phyloP scores from a whole-genome alignment of 2,888 invertebrate genomes.

The Xylota sylvarum region DNA sequence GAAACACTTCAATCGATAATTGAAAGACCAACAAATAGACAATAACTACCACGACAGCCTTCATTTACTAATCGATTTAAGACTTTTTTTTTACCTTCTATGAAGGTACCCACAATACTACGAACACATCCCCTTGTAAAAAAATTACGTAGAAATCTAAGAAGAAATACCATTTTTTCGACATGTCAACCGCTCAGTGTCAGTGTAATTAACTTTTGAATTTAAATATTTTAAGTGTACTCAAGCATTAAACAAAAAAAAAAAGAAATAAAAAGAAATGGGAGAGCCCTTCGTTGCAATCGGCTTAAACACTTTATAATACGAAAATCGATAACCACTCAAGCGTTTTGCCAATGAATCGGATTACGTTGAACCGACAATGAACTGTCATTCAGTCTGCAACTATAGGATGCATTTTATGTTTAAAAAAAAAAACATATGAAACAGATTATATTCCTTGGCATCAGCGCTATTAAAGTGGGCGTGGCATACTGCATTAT shows the following conservation, averaged over 20 bases:
- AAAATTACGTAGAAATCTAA: background rate
- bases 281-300: background rate
- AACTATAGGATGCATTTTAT: background rate
- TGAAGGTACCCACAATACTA: background rate
- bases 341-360: conserved; percentile 46
- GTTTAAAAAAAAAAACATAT: too few relatives aligned
- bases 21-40: background rate
- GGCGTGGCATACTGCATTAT: too few relatives aligned
- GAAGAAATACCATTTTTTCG: background rate
- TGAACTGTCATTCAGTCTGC: conserved; percentile 9
- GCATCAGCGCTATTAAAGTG: too few relatives aligned
- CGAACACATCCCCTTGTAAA: background rate
- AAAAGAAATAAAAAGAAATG: too few relatives aligned
- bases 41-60: background rate
- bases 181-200: conserved; percentile 3
- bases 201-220: conserved; percentile 3
- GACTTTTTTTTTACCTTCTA: background rate
- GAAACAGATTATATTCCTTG: too few relatives aligned
- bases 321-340: conserved; percentile 48
- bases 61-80: background rate
- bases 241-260: conserved; percentile 24
- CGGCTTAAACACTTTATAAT: conserved; percentile 12
- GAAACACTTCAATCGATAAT: background rate
- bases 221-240: conserved; percentile 24
- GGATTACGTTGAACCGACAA: conserved; percentile 59